phyloP scores from a whole-genome alignment of 2,797 vertebrate species.

The Craterocephalus amniculus region DNA sequence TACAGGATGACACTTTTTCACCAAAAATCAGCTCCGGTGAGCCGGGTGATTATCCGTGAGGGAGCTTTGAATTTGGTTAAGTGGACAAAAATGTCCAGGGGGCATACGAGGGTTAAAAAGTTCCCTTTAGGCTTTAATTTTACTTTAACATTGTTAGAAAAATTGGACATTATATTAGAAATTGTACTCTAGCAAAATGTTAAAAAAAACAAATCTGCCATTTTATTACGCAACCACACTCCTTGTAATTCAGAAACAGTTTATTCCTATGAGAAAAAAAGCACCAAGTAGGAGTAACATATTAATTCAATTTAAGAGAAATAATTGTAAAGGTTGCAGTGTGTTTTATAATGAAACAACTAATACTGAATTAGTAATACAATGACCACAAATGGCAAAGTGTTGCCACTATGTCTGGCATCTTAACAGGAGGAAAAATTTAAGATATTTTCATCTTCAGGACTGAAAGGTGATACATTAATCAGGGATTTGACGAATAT shows the following conservation, averaged over 20 bases:
- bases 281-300: not conserved
- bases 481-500: not conserved
- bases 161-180: constrained; percentile 1
- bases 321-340: not conserved
- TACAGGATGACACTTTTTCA: too few species aligned
- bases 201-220: not conserved
- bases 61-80: too few species aligned
- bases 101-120: too few species aligned
- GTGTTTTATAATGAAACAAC: not conserved
- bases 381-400: not conserved
- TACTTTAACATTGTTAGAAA: not conserved
- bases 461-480: too few species aligned
- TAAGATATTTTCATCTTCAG: constrained; percentile 8
- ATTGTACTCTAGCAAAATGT: constrained; percentile 4
- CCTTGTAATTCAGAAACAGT: not conserved
- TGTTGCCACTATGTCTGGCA: not conserved
- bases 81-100: too few species aligned
- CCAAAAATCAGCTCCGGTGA: too few species aligned
- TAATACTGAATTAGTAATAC: not conserved
- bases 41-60: too few species aligned
- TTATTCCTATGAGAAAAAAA: constrained; percentile 4
- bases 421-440: not conserved
- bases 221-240: not conserved
- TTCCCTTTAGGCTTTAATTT: too few species aligned
- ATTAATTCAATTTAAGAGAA: not conserved